Evolutionary conservation across 2,113 vertebrate species (phyloP).

Genomic region (Serinus canaria): DNA sequence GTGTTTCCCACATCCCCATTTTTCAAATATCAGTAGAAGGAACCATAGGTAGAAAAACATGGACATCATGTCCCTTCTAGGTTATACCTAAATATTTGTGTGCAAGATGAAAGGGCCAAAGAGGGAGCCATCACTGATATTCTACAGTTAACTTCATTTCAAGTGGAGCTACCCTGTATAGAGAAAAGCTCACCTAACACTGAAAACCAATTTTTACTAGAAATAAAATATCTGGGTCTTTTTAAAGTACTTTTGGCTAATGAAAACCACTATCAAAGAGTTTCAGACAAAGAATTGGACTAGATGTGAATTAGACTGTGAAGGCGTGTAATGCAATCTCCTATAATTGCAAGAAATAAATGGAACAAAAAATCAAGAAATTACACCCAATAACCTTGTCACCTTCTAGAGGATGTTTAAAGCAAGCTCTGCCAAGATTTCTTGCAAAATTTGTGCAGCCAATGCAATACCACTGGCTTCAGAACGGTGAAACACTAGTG

Average conservation of each 20-base stretch:
- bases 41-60: background rate
- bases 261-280: background rate
- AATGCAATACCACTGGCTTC: background rate
- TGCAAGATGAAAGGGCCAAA: background rate
- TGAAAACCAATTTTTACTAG: background rate
- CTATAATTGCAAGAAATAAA: background rate
- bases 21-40: background rate
- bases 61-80: background rate
- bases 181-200: background rate
- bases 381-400: background rate
- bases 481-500: background rate
- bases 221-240: background rate
- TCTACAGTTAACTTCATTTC: background rate
- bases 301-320: background rate
- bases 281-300: background rate
- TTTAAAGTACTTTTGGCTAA: background rate
- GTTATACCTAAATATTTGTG: background rate
- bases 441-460: background rate
- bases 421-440: background rate
- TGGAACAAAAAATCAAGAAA: background rate
- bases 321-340: background rate
- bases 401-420: background rate
- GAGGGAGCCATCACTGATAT: background rate
- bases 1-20: background rate
- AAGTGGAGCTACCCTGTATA: background rate